phyloP scores from a whole-genome alignment of 2,888 invertebrate species.

The Agonopterix arenella region DNA sequence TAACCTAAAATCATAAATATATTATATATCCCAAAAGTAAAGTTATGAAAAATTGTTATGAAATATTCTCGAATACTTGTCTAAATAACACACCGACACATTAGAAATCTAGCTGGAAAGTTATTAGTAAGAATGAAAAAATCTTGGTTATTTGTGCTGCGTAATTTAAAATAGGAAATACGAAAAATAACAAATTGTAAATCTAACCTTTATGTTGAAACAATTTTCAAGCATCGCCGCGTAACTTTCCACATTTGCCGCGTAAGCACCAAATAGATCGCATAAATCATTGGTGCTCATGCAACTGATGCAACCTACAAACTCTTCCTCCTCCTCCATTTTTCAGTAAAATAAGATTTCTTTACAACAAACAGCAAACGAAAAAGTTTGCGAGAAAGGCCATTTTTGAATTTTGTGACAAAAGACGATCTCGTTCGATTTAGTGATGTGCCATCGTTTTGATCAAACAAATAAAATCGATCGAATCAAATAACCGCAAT shows the following conservation, averaged over 20 bases:
- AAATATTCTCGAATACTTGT: not conserved
- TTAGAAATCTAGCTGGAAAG: not conserved
- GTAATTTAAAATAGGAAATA: constrained; percentile 1
- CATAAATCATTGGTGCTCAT: constrained; percentile 65
- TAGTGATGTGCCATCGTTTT: constrained; percentile 3
- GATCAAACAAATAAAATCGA: not conserved
- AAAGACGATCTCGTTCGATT: constrained; percentile 12
- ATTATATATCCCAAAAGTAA: too few relatives aligned
- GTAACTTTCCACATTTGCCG: constrained; percentile 59
- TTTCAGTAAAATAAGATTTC: constrained; percentile 15
- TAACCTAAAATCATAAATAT: constrained; percentile 39
- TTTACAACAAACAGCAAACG: constrained; percentile 1
- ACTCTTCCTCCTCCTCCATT: constrained; percentile 63
- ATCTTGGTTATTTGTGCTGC: not conserved
- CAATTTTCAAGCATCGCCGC: constrained; percentile 60
- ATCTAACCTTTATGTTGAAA: constrained; percentile 7
- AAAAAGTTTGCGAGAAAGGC: constrained; percentile 21
- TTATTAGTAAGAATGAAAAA: not conserved
- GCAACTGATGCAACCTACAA: constrained; percentile 71
- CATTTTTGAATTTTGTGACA: constrained; percentile 21
- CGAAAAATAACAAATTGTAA: not conserved
- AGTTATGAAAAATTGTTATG: not conserved
- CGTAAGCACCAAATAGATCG: constrained; percentile 67
- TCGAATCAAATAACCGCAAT: too few relatives aligned
- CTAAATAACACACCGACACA: not conserved